Percentiles rank a stretch among this genome's conserved stretches.
Conservation (phyloP, 1,140 invertebrate genomes). For the Galleria mellonella region DNA sequence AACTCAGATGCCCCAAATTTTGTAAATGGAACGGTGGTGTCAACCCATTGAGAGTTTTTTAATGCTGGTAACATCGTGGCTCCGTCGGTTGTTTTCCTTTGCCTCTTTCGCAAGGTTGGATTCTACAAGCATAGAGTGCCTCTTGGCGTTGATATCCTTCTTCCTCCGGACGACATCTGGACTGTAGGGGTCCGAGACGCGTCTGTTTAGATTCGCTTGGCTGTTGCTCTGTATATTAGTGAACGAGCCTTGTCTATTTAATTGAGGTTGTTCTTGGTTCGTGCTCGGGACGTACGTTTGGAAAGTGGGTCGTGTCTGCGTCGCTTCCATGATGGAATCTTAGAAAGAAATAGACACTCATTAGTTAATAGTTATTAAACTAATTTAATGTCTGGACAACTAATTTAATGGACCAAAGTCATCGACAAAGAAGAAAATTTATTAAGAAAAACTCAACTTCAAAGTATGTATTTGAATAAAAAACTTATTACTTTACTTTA, state of each 20-base stretch:
- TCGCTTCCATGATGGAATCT: conserved; percentile 80
- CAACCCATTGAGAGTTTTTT: conserved; percentile 69
- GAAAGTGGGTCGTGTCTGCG: conserved; percentile 69
- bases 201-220: conserved; percentile 37
- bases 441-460: too few relatives aligned
- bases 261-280: conserved; percentile 37
- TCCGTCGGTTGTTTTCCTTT: conserved; percentile 54
- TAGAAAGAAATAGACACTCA: neutral
- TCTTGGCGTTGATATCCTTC: conserved; percentile 50
- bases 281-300: conserved; percentile 62
- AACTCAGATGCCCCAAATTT: conserved; percentile 22
- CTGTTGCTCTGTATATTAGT: conserved; percentile 31
- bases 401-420: too few relatives aligned
- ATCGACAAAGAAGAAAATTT: too few relatives aligned
- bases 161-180: conserved; percentile 51
- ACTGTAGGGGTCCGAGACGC: conserved; percentile 62
- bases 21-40: conserved; percentile 28
- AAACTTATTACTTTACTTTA: too few relatives aligned
- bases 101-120: conserved; percentile 46
- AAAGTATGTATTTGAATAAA: too few relatives aligned
- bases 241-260: conserved; percentile 43
- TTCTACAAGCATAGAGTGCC: conserved; percentile 63
- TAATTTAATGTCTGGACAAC: too few relatives aligned
- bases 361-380: too few relatives aligned
- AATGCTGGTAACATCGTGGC: conserved; percentile 56